These are phyloP conservation scores for Strongylocentrotus purpuratus DNA, from an alignment of 35 echinoderm and acorn worm genomes.

Conservation along the genomic window DNA sequence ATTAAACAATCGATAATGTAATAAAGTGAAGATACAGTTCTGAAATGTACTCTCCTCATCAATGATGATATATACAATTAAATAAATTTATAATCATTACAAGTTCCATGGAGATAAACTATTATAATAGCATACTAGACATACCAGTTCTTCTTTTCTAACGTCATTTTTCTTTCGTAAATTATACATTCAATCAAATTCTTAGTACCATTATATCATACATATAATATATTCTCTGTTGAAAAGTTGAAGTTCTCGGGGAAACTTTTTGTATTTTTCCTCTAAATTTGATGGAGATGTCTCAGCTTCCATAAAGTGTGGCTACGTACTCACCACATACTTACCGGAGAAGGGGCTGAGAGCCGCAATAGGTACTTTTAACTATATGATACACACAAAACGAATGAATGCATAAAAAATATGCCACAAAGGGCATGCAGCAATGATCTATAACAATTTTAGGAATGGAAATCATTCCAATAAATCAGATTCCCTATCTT, in stretches of 20 bases:
- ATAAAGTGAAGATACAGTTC: too few species aligned
- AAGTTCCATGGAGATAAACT: too few species aligned
- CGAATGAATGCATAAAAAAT: constrained; percentile 48
- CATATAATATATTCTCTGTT: not conserved
- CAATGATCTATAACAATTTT: not conserved
- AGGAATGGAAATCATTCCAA: not conserved
- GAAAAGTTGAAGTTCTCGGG: not conserved
- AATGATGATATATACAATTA: too few species aligned
- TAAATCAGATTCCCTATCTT: not conserved
- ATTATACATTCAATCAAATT: too few species aligned
- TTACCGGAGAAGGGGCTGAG: constrained; percentile 26
- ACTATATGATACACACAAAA: constrained; percentile 58
- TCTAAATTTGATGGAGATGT: not conserved
- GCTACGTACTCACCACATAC: constrained; percentile 52
- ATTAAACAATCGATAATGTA: too few species aligned
- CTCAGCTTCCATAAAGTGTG: constrained; percentile 27
- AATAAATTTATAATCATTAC: too few species aligned
- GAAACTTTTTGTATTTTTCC: not conserved
- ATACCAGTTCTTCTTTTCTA: too few species aligned
- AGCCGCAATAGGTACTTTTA: constrained; percentile 36
- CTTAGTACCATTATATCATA: not conserved
- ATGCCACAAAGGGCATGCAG: constrained; percentile 21
- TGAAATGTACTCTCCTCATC: too few species aligned
- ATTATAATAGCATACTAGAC: too few species aligned
- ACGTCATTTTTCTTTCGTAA: too few species aligned